Base-by-base conservation (phyloP, 2,797 vertebrate genomes). In the Masticophis lateralis region DNA sequence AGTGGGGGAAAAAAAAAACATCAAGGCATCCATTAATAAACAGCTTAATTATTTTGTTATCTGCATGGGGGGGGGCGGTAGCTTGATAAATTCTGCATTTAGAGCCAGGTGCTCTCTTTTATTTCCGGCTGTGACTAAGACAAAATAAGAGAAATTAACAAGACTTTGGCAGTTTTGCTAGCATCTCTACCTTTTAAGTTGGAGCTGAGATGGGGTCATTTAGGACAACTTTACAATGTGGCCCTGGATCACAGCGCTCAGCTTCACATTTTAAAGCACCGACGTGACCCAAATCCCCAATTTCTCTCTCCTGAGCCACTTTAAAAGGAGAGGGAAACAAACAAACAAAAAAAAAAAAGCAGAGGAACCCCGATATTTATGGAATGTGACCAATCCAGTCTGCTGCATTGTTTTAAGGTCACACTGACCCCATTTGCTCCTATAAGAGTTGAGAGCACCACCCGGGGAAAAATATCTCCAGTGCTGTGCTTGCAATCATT, bases 381-480 rank as follows among this genome's bases (percentile, higher is more conserved):
- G 74, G 91, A 92, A 92, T 92, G 91, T 16, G 37, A 37, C 63
- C 9, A 10, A 59, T 92, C 91, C 87, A 59, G 91, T 88, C 61
- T 88, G 61, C 87, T 47, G 55, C 18, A 18, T 43, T 27, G 6
- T 47, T 88, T 89, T 59, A 47, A 57, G 59, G 83, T 20, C 27
- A 87, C 5, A 7, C 47, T 28, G 47, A 91, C 86, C 91, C 56
- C 9, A 18, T 91, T 91, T 86, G 37, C 37, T 86, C 74, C 57
- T 51, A 61, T 12, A 53, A 61, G 14, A 20, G 32, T 57, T 63
- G 25, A 79, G 53, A 27, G 57, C 18, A 22, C 86, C 57, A 37
- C 51, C n/a, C 43, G 11, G 32, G 91, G 91, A 53, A 66, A 91
- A 88, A 69, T 28, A 86, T 69, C n/a, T 87, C 60, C n/a, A 13